These are phyloP conservation scores for Microplitis manilae DNA, from an alignment of 2,888 invertebrate species.

Conservation along the genomic window DNA sequence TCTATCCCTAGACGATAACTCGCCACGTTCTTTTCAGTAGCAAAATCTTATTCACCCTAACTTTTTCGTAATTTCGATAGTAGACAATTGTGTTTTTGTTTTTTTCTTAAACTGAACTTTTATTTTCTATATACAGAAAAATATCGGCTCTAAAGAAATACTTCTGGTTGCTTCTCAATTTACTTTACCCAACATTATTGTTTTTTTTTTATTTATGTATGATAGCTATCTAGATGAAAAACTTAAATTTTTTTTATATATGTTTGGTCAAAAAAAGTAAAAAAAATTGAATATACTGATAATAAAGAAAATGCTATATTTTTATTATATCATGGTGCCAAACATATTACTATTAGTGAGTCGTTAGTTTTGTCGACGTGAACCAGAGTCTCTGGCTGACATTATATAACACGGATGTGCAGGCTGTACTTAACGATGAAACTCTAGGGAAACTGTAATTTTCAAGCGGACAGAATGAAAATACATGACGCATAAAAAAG, in stretches of 20 bases:
- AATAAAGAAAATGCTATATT: conserved; percentile 40
- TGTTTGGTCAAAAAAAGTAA: neutral
- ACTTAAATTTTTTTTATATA: no score
- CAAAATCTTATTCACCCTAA: conserved; percentile 14
- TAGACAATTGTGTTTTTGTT: conserved; percentile 2
- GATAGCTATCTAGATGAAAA: no score
- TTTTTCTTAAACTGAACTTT: conserved; percentile 2
- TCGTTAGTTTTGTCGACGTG: conserved; percentile 63
- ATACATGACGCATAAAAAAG: neutral
- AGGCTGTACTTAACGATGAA: conserved; percentile 70
- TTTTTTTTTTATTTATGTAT: no score
- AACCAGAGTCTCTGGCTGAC: conserved; percentile 53
- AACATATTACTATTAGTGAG: conserved; percentile 62
- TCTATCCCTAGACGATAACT: conserved; percentile 28
- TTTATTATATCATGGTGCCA: conserved; percentile 63
- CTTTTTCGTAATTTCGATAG: conserved; percentile 40
- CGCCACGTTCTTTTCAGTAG: conserved; percentile 7
- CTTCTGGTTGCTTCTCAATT: neutral
- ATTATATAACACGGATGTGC: conserved; percentile 67
- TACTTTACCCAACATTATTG: neutral
- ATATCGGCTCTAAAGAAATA: neutral
- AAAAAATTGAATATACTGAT: conserved; percentile 39
- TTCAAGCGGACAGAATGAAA: conserved; percentile 53
- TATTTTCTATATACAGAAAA: neutral
- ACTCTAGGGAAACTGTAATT: conserved; percentile 68